Conservation (phyloP, 2,113 vertebrate species). For the Festucalex cinctus region DNA sequence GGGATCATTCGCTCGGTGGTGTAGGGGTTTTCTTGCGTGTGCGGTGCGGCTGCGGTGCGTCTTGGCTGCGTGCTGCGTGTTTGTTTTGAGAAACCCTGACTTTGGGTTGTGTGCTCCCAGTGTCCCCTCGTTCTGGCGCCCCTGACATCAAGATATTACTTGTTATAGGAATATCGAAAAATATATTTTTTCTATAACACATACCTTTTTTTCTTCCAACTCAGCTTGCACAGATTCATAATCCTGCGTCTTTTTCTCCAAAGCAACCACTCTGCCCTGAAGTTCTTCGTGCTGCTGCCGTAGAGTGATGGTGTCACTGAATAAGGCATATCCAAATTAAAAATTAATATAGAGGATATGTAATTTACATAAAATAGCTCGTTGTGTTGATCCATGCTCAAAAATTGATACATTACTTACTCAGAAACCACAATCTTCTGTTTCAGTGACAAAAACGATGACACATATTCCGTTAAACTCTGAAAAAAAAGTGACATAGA, state of each 20-base stretch:
- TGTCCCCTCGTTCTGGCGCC: too few relatives aligned
- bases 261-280: slow-evolving; percentile 78
- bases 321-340: slow-evolving; percentile 15
- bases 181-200: not conserved
- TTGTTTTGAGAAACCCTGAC: too few relatives aligned
- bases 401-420: too few relatives aligned
- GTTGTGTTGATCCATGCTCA: too few relatives aligned
- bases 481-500: slow-evolving; percentile 44
- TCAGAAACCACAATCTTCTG: slow-evolving; percentile 88
- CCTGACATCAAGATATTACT: not conserved
- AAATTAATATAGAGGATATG: not conserved
- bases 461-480: slow-evolving; percentile 90
- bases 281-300: slow-evolving; percentile 87
- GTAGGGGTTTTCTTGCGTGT: too few relatives aligned
- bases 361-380: not conserved
- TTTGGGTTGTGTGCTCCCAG: too few relatives aligned
- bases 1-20: too few relatives aligned
- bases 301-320: slow-evolving; percentile 82
- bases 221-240: slow-evolving; percentile 79
- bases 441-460: slow-evolving; percentile 88
- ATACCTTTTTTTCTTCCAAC: slow-evolving; percentile 86
- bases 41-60: too few relatives aligned
- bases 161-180: not conserved
- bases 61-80: too few relatives aligned
- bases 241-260: slow-evolving; percentile 83